These are phyloP conservation scores for Dione juno DNA, from an alignment of 2,888 invertebrate species.

Conservation along the genomic window DNA sequence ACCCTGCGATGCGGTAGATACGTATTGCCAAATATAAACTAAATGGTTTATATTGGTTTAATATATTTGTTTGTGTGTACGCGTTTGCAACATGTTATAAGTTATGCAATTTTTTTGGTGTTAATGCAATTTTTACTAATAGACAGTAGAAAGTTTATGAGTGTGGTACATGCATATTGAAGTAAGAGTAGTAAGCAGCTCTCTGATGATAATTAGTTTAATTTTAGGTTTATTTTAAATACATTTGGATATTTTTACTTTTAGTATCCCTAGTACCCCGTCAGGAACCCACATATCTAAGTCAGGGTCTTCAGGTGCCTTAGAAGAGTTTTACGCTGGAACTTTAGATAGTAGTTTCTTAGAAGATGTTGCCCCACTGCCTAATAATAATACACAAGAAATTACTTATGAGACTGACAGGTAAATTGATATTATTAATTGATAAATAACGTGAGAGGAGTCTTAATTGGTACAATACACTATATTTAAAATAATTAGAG, in stretches of 20 bases:
- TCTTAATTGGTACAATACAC: too few relatives aligned
- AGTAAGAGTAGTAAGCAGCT: too few relatives aligned
- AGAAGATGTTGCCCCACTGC: slow-evolving; percentile 83
- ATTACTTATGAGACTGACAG: slow-evolving; percentile 67
- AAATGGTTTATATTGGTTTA: too few relatives aligned
- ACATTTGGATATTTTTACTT: not conserved
- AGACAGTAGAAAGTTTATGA: too few relatives aligned
- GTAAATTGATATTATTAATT: slow-evolving; percentile 48
- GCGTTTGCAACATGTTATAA: too few relatives aligned
- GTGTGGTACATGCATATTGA: too few relatives aligned
- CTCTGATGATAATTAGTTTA: not conserved
- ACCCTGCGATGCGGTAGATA: too few relatives aligned
- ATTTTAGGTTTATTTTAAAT: not conserved
- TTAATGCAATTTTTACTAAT: too few relatives aligned
- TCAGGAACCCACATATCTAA: slow-evolving; percentile 56
- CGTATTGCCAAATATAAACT: too few relatives aligned
- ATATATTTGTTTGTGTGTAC: too few relatives aligned
- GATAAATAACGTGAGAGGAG: not conserved
- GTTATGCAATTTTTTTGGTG: too few relatives aligned
- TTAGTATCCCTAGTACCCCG: slow-evolving; percentile 62
- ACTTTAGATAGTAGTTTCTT: slow-evolving; percentile 89
- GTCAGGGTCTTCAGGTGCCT: slow-evolving; percentile 85
- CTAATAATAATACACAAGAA: slow-evolving; percentile 57
- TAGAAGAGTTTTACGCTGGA: slow-evolving; percentile 85
- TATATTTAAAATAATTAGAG: too few relatives aligned